Base-by-base conservation (phyloP, 2,888 invertebrate genomes). In the Hemithea aestivaria region DNA sequence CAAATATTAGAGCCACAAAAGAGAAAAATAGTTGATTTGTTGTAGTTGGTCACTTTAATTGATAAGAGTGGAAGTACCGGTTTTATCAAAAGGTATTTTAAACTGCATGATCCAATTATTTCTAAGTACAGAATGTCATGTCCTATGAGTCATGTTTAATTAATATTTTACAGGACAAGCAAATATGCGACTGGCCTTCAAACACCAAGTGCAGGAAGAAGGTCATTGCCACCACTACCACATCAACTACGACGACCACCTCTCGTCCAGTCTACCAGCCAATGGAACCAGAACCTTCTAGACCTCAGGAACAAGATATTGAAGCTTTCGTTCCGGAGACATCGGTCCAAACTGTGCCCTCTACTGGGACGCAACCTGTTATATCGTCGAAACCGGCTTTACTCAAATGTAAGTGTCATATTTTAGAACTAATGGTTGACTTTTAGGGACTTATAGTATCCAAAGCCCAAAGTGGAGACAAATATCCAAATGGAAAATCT, bases 101-200 rank as follows among this genome's bases (percentile, higher is more conserved):
- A n/a, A n/a, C n/a, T n/a, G n/a, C n/a, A n/a, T n/a, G n/a, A n/a
- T n/a, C n/a, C n/a, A n/a, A n/a, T n/a, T n/a, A n/a, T n/a, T n/a
- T n/a, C n/a, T n/a, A n/a, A n/a, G n/a, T n/a, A n/a, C n/a, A n/a
- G n/a, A n/a, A n/a, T n/a, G n/a, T n/a, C n/a, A n/a, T n/a, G n/a
- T n/a, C n/a, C n/a, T n/a, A n/a, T n/a, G n/a, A n/a, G n/a, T n/a
- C n/a, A n/a, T n/a, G n/a, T n/a, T n/a, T n/a, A n/a, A n/a, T n/a
- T n/a, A n/a, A n/a, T n/a, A n/a, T 11, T 45, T 53, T 65, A 24
- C 53, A 91, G 87, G 89, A 89, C 6, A 81, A 83, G 48, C 89
- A 90, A 62, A 90, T 90, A 32, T 94, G 94, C 53, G 93, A 94
- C 60, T 94, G 94, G 94, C 93, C 94, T 0, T 74, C 68, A 20